Evolutionary conservation across 2,888 invertebrate genomes (phyloP).

Genomic region (Galeruca laticollis): DNA sequence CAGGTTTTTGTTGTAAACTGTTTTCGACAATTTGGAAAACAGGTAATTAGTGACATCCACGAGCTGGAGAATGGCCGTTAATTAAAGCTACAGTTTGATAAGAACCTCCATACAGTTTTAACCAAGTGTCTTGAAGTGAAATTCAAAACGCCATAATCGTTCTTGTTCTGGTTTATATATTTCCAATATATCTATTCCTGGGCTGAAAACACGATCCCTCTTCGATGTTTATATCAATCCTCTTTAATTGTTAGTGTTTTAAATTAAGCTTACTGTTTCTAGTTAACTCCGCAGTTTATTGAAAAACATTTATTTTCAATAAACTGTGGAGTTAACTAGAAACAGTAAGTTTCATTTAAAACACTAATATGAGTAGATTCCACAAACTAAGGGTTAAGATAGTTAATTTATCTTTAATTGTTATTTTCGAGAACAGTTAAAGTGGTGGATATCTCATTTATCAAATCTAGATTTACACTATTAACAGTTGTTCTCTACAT

Average conservation of each 20-base stretch:
- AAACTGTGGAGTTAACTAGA: no score
- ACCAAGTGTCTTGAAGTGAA: conserved; percentile 83
- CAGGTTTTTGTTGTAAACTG: no score
- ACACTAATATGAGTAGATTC: no score
- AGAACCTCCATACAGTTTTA: conserved; percentile 79
- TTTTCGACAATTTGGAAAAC: no score
- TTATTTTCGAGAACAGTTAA: conserved; percentile 73
- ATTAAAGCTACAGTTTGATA: conserved; percentile 85
- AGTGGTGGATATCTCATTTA: conserved; percentile 74
- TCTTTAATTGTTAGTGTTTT: conserved; percentile 75
- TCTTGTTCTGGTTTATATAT: conserved; percentile 85
- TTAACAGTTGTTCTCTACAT: conserved; percentile 86
- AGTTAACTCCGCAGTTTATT: no score
- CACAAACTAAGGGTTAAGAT: no score
- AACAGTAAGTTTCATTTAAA: no score
- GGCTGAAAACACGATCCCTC: conserved; percentile 72
- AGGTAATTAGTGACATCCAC: no score
- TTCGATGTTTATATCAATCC: conserved; percentile 84
- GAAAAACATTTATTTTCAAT: no score
- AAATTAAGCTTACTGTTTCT: no score
- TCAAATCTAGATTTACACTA: conserved; percentile 80
- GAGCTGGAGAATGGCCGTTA: conserved; percentile 87
- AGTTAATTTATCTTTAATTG: no score
- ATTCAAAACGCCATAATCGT: conserved; percentile 80
- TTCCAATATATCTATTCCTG: conserved; percentile 87